Conservation (phyloP, 1,140 invertebrate species). For the Macrocentrus cingulum region DNA sequence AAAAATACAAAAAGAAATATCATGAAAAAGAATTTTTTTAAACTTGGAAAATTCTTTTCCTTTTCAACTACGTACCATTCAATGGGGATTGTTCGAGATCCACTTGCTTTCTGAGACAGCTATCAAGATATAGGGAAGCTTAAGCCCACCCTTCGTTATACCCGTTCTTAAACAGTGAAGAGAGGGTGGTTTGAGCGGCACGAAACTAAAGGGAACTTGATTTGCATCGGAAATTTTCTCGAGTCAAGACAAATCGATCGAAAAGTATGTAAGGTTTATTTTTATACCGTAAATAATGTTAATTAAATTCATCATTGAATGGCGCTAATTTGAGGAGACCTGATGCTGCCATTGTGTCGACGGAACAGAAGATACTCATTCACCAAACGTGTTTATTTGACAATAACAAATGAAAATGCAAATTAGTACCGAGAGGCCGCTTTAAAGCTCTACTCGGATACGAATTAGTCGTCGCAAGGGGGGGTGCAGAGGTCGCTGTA, state of each 20-base stretch:
- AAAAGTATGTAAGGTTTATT: not conserved
- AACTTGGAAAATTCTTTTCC: not conserved
- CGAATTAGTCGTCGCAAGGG: conserved; percentile 13
- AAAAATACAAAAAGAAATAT: too few species aligned
- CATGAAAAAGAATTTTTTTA: not conserved
- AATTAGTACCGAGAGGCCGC: conserved; percentile 2
- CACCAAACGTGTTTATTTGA: too few species aligned
- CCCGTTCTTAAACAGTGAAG: not conserved
- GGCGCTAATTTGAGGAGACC: too few species aligned
- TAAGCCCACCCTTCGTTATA: not conserved
- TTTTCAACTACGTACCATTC: not conserved
- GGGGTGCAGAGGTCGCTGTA: conserved; percentile 4
- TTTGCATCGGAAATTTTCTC: not conserved
- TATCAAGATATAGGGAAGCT: conserved; percentile 5
- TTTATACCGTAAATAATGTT: too few species aligned
- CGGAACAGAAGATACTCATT: too few species aligned
- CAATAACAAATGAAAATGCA: not conserved
- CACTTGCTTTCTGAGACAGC: conserved; percentile 1
- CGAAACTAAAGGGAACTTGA: not conserved
- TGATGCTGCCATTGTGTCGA: too few species aligned
- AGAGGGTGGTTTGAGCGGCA: not conserved
- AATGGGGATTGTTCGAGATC: not conserved
- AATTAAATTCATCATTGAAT: too few species aligned
- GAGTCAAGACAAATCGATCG: not conserved
- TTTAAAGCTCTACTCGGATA: conserved; percentile 16